phyloP scores from a whole-genome alignment of 2,797 vertebrate species.

The Halcyon chelicuti region DNA sequence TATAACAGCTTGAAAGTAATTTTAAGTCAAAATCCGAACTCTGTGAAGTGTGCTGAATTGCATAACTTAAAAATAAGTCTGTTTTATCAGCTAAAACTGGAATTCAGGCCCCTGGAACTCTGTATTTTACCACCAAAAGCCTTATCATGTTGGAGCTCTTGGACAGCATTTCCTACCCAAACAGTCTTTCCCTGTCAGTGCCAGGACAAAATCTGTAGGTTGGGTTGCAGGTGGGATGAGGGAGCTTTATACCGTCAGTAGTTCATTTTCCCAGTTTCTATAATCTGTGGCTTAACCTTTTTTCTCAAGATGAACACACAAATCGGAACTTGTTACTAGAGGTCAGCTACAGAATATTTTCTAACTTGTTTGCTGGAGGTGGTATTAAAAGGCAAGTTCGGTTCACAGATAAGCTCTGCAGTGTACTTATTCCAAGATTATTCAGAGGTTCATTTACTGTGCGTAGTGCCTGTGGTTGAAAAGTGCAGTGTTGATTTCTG shows the following conservation, averaged over 20 bases:
- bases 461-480: not conserved
- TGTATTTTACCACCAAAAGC: not conserved
- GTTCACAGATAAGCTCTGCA: constrained; percentile 38
- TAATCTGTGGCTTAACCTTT: constrained; percentile 55
- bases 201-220: not conserved
- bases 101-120: not conserved
- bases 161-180: not conserved
- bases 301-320: not conserved
- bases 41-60: not conserved
- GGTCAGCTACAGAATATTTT: constrained; percentile 43
- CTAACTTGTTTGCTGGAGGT: constrained; percentile 43
- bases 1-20: not conserved
- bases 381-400: constrained; percentile 51
- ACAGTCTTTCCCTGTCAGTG: not conserved
- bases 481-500: not conserved
- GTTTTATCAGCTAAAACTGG: not conserved
- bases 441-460: constrained; percentile 10
- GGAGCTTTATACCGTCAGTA: not conserved
- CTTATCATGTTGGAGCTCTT: not conserved
- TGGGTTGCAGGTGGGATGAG: not conserved
- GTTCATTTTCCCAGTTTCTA: not conserved
- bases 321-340: constrained; percentile 25
- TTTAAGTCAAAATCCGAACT: not conserved
- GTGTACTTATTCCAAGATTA: constrained; percentile 16
- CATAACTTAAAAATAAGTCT: not conserved